Conservation (phyloP, 2,797 vertebrate genomes). For the Tamandua tetradactyla region DNA sequence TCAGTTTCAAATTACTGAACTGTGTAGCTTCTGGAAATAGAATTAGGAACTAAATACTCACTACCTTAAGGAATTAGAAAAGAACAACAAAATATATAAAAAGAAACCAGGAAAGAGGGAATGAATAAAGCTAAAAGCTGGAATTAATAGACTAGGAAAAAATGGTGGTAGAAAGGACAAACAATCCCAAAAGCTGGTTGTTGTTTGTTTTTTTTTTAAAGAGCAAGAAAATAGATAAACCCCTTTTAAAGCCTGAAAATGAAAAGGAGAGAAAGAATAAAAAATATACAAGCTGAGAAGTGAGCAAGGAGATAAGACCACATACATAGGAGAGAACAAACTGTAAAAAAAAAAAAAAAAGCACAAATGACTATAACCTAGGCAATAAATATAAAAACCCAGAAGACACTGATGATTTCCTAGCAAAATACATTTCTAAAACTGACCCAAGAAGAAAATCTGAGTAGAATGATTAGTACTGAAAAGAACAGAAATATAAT, state of each 20-base stretch:
- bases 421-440: slow-evolving; percentile 15
- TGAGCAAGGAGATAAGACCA: neutral
- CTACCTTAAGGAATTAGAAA: neutral
- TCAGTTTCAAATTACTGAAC: neutral
- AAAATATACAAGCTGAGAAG: neutral
- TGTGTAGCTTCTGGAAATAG: neutral
- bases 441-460: neutral
- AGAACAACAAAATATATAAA: neutral
- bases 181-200: neutral
- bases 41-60: neutral
- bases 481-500: neutral
- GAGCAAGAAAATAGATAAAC: neutral
- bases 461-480: neutral
- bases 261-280: neutral
- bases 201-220: neutral
- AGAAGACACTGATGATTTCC: neutral
- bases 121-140: neutral
- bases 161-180: neutral
- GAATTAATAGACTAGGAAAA: neutral
- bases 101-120: neutral
- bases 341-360: neutral
- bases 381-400: neutral
- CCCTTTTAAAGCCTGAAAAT: neutral
- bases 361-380: too few relatives aligned
- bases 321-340: neutral